Evolutionary conservation across 2,797 vertebrate species (phyloP).

Genomic region (Pagetopsis macropterus): DNA sequence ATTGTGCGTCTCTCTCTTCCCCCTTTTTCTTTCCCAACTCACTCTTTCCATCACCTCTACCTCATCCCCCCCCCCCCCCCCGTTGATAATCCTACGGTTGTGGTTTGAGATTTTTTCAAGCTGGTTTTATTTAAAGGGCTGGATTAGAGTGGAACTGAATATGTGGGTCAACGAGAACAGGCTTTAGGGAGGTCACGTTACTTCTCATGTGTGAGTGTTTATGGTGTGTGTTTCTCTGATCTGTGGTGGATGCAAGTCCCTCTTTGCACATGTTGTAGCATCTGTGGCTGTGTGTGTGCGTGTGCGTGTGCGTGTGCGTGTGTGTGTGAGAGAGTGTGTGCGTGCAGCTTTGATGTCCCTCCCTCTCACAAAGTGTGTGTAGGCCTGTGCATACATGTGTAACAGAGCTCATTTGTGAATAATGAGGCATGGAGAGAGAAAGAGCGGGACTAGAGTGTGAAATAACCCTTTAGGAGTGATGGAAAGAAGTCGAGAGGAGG

Average conservation of each 20-base stretch:
- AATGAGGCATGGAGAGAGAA: constrained; percentile 62
- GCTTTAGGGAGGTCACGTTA: constrained; percentile 60
- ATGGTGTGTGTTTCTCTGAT: constrained; percentile 54
- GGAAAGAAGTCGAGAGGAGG: constrained; percentile 44
- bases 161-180: constrained; percentile 72
- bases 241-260: constrained; percentile 45
- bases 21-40: constrained; percentile 41
- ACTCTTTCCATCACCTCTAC: constrained; percentile 45
- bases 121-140: constrained; percentile 65
- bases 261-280: constrained; percentile 56
- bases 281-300: background rate
- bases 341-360: constrained; percentile 60
- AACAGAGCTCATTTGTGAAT: constrained; percentile 75
- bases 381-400: constrained; percentile 54
- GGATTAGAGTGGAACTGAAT: constrained; percentile 60
- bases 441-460: constrained; percentile 47
- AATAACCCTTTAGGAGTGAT: constrained; percentile 65
- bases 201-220: constrained; percentile 40
- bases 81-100: constrained; percentile 60
- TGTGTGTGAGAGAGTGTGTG: constrained; percentile 34
- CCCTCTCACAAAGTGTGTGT: constrained; percentile 34
- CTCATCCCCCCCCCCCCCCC: constrained; percentile 27
- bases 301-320: constrained; percentile 26
- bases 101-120: constrained; percentile 40
- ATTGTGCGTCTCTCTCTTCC: constrained; percentile 60